These are phyloP conservation scores for Magallana angulata DNA, from an alignment of 1,140 invertebrate genomes.

Conservation along the genomic window DNA sequence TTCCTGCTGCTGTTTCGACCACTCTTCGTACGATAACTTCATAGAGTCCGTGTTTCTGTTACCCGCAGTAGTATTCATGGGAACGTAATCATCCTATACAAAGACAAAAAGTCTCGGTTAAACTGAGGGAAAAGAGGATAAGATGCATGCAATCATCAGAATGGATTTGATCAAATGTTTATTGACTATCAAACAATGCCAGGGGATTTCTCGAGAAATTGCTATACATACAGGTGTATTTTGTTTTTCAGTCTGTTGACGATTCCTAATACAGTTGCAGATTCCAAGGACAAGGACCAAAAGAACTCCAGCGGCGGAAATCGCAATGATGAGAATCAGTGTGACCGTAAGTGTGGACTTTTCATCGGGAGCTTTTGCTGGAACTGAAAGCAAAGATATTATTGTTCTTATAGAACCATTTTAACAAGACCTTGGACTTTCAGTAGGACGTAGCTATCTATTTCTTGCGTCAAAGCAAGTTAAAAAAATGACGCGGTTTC, in stretches of 20 bases:
- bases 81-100: not conserved
- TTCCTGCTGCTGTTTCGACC: not conserved
- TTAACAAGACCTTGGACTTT: too few relatives aligned
- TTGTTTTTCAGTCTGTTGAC: constrained; percentile 16
- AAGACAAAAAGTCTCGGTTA: too few relatives aligned
- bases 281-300: constrained; percentile 41
- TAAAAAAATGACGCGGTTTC: too few relatives aligned
- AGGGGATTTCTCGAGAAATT: not conserved
- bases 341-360: constrained; percentile 31
- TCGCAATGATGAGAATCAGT: constrained; percentile 47
- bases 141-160: too few relatives aligned
- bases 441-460: too few relatives aligned
- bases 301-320: constrained; percentile 20
- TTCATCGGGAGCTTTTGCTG: not conserved
- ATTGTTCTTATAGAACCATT: too few relatives aligned
- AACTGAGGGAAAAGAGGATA: too few relatives aligned
- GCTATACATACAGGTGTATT: not conserved
- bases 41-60: not conserved
- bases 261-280: constrained; percentile 44
- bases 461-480: too few relatives aligned
- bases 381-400: not conserved
- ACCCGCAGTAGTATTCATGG: not conserved
- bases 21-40: not conserved
- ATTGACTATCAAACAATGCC: too few relatives aligned
- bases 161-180: too few relatives aligned